Evolutionary conservation across 2,888 invertebrate species (phyloP).

Genomic region (Sinodicranocentrus sp.): DNA sequence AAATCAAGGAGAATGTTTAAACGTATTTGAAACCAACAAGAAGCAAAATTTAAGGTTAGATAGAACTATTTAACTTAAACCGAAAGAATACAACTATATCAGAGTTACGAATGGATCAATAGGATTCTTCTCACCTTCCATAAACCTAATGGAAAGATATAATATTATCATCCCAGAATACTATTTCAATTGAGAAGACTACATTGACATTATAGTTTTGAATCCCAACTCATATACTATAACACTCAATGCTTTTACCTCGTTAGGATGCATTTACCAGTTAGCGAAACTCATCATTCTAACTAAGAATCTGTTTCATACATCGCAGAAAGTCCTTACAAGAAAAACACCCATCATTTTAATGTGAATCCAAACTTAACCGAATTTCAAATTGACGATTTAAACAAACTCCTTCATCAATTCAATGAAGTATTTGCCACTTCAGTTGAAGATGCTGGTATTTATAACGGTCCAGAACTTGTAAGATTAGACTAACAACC

Average conservation of each 20-base stretch:
- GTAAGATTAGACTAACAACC: background rate
- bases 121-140: background rate
- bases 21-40: background rate
- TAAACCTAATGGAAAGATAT: background rate
- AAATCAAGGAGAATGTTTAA: background rate
- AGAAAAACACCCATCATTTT: background rate
- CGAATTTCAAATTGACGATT: background rate
- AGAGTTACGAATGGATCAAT: background rate
- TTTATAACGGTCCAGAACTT: conserved; percentile 6
- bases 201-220: background rate
- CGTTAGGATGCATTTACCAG: no score
- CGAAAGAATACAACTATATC: background rate
- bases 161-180: background rate
- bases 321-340: background rate
- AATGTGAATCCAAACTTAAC: background rate
- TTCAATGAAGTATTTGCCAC: conserved; percentile 11
- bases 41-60: background rate
- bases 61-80: background rate
- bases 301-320: background rate
- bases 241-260: background rate
- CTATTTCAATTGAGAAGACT: background rate
- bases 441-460: background rate
- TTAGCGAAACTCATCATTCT: background rate
- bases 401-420: background rate
- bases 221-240: background rate